Evolutionary conservation across 2,113 vertebrate species (phyloP).

Genomic region (Corapipo altera): DNA sequence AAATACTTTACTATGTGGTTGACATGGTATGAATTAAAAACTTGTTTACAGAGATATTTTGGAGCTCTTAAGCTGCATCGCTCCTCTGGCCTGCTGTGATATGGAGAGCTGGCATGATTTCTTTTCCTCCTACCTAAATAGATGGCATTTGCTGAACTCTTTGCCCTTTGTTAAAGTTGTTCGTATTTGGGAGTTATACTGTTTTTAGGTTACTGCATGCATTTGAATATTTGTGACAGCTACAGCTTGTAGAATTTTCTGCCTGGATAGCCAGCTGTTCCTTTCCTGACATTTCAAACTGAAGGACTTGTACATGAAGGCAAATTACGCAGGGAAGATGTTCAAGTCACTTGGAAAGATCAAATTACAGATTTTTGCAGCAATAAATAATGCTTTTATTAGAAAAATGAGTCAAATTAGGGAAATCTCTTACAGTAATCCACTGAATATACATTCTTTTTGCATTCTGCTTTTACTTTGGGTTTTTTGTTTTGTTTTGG

Average conservation of each 20-base stretch:
- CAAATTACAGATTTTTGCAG: neutral
- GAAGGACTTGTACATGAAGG: neutral
- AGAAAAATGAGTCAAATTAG: neutral
- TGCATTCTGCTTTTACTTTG: neutral
- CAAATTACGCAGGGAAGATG: neutral
- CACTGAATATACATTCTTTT: neutral
- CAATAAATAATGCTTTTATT: neutral
- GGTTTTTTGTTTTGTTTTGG: neutral
- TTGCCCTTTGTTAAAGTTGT: neutral
- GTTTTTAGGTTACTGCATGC: neutral
- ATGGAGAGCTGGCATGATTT: neutral
- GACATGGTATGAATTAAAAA: constrained; percentile 15
- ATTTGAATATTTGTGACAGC: neutral
- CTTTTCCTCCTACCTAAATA: neutral
- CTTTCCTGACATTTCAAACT: constrained; percentile 14
- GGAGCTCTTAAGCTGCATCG: neutral
- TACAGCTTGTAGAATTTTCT: constrained; percentile 39
- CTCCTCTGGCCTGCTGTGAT: neutral
- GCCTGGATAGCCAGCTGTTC: neutral
- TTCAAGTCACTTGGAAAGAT: constrained; percentile 35
- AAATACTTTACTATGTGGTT: neutral
- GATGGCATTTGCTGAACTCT: neutral
- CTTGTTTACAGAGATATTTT: constrained; percentile 10
- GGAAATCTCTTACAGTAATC: neutral
- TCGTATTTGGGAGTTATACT: neutral